Evolutionary conservation across 2,113 vertebrate genomes (phyloP).

Genomic region (Urocolius indicus): DNA sequence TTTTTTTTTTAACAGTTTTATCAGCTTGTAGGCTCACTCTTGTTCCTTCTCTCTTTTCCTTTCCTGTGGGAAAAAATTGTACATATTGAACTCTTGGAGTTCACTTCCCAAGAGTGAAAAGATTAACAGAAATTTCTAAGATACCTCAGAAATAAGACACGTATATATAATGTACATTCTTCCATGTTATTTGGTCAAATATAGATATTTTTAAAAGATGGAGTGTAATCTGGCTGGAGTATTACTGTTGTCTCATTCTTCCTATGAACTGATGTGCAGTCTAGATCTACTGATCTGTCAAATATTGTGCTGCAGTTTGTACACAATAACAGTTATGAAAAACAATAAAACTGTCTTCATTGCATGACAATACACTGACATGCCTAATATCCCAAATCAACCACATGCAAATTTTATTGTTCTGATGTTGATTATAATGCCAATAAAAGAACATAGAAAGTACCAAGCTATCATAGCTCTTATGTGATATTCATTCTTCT

Average conservation of each 20-base stretch:
- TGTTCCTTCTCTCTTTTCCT: not conserved
- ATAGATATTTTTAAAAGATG: not conserved
- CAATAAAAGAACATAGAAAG: not conserved
- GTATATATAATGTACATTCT: not conserved
- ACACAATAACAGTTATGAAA: not conserved
- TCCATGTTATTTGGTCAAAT: not conserved
- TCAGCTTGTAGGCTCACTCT: not conserved
- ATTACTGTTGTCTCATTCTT: not conserved
- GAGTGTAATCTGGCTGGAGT: not conserved
- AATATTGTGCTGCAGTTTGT: not conserved
- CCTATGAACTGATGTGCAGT: not conserved
- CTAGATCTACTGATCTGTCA: not conserved
- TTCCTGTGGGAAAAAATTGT: not conserved
- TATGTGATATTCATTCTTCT: not conserved
- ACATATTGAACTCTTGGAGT: not conserved
- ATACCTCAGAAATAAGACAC: not conserved
- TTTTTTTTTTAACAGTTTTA: not conserved
- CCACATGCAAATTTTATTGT: not conserved
- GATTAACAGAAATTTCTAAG: not conserved
- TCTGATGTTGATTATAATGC: not conserved
- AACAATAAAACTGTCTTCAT: not conserved
- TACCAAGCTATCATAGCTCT: not conserved
- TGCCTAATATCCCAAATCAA: not conserved
- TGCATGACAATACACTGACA: not conserved
- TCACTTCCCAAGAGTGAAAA: not conserved